These are phyloP conservation scores for Sapajus apella DNA, from an alignment of 2,113 vertebrate genomes.

Conservation along the genomic window DNA sequence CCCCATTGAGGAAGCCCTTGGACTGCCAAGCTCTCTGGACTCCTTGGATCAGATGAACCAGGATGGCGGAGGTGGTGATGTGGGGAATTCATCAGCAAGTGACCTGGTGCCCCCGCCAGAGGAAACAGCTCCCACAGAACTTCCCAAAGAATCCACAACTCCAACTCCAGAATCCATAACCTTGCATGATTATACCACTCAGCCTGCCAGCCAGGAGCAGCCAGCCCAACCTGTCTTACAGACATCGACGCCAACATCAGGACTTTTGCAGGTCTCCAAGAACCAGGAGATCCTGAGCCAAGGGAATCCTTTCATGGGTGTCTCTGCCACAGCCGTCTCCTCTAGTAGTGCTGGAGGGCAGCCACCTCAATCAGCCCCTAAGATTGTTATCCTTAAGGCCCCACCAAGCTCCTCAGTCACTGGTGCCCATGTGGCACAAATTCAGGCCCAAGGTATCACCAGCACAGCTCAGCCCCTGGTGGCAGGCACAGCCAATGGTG, in stretches of 20 bases:
- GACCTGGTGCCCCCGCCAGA: slow-evolving; percentile 66
- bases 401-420: slow-evolving; percentile 90
- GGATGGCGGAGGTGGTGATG: slow-evolving; percentile 69
- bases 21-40: slow-evolving; percentile 86
- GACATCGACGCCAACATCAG: slow-evolving; percentile 74
- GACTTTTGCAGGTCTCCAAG: slow-evolving; percentile 83
- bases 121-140: slow-evolving; percentile 64
- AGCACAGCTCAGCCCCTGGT: slow-evolving; percentile 78
- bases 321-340: slow-evolving; percentile 72
- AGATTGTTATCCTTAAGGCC: slow-evolving; percentile 94
- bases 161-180: slow-evolving; percentile 76
- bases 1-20: slow-evolving; percentile 94
- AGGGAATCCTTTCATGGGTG: slow-evolving; percentile 86
- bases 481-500: slow-evolving; percentile 83
- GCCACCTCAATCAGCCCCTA: slow-evolving; percentile 85
- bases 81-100: slow-evolving; percentile 71
- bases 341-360: slow-evolving; percentile 71
- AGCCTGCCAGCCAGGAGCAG: slow-evolving; percentile 81
- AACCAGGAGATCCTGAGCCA: slow-evolving; percentile 82
- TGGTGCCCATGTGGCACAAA: slow-evolving; percentile 88
- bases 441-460: slow-evolving; percentile 82
- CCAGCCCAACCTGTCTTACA: slow-evolving; percentile 80
- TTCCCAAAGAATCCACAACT: slow-evolving; percentile 76
- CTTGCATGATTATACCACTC: slow-evolving; percentile 78
- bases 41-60: slow-evolving; percentile 88